Percentiles rank a stretch among this genome's conserved stretches.
Evolutionary conservation across 2,888 invertebrate species (phyloP).

Genomic region (Poecilobothrus nobilitatus): DNA sequence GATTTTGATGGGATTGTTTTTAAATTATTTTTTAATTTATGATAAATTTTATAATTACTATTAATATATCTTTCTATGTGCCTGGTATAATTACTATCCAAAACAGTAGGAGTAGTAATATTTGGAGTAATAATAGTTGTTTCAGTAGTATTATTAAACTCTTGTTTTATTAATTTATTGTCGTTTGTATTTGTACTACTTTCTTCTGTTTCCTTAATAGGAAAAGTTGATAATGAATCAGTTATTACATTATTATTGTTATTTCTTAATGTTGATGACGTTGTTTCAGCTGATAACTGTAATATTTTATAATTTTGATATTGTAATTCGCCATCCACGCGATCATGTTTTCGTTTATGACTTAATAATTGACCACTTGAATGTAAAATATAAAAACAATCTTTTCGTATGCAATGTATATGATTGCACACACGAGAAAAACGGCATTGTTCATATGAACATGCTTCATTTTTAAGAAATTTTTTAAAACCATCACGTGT

Average conservation of each 20-base stretch:
- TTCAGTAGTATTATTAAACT: too few species aligned
- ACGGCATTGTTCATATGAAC: conserved; percentile 83
- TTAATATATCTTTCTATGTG: too few species aligned
- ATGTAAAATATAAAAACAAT: conserved; percentile 92
- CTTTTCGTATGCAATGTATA: conserved; percentile 93
- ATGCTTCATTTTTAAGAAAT: conserved; percentile 93
- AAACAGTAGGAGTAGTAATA: too few species aligned
- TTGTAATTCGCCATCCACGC: conserved; percentile 73
- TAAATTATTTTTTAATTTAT: too few species aligned
- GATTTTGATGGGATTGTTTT: too few species aligned
- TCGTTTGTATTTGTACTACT: too few species aligned
- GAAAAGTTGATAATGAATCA: too few species aligned
- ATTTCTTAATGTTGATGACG: conserved; percentile 7
- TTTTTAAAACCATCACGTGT: conserved; percentile 96
- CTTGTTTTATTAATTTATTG: too few species aligned
- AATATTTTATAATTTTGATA: conserved; percentile 38
- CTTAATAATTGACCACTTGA: conserved; percentile 94
- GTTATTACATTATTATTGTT: conserved; percentile 7
- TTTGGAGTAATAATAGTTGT: too few species aligned
- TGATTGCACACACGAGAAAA: conserved; percentile 95
- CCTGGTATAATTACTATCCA: too few species aligned
- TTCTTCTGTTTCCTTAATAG: too few species aligned
- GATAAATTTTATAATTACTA: too few species aligned
- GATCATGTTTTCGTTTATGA: conserved; percentile 95
- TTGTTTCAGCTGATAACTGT: not conserved